Evolutionary conservation across 2,113 vertebrate genomes (phyloP), one percentile per base, ranked within the genome.

Genomic region (Sorex araneus): DNA sequence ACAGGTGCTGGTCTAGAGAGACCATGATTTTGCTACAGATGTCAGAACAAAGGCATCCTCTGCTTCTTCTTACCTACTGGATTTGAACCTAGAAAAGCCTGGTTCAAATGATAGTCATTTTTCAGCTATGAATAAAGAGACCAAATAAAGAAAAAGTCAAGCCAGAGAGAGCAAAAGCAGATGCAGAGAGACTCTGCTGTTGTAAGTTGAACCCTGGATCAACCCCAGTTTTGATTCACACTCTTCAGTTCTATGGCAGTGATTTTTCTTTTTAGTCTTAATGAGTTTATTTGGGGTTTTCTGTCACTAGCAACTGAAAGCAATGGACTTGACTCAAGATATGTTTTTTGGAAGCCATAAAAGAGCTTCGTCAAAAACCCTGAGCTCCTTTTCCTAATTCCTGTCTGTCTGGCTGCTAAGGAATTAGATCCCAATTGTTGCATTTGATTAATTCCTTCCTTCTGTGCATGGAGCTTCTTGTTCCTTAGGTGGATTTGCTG

Each of bases 401-500:
- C 73, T 74, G 19, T 86, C 73, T 74, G 19, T 86, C 94, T 94
- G 79, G 57, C 82, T 85, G 75, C 76, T 86, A 36, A 86, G 81
- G 76, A 95, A 84, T 90, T 77, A 86, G 67, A 43, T 90, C 89
- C 83, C 77, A 89, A 84, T 57, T 91, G 92, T 93, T 95, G 83
- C 57, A 27, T 83, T 83, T 60, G 85, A 83, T 69, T 88, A 83
- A 93, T 95, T 90, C 89, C 83, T 93, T 70, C 67, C 90, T 87
- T 95, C 93, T 95, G 91, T 92, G 63, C 83, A 74, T 34, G 54
- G 89, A 79, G 75, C 18, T 92, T 80, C 73, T 47, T 18, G 36
- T 27, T 63, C 82, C 91, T 76, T 34, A 45, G 34, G 67, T 57
- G 40, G 60, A 1, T 70, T 89, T 95, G 27, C 81, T 74, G 45